Conservation (phyloP, 2,797 vertebrate genomes). For the Chloroceryle inda region DNA sequence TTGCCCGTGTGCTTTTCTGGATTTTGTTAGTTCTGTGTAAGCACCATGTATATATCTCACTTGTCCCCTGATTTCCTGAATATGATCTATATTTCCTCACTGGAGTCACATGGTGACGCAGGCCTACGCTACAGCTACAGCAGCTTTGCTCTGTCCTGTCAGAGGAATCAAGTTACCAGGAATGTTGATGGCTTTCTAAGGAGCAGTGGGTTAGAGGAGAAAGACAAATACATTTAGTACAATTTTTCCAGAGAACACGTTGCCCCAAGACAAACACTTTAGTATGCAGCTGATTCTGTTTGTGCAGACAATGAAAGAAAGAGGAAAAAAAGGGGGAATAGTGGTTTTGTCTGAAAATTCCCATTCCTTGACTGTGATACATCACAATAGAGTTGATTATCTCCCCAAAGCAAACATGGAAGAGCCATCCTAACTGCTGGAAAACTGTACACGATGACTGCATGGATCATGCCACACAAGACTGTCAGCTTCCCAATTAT, state of each 20-base stretch:
- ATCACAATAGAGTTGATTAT: not conserved
- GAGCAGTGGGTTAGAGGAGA: not conserved
- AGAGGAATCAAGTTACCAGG: conserved; percentile 72
- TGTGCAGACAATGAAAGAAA: not conserved
- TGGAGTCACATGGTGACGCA: conserved; percentile 32
- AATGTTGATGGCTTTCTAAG: conserved; percentile 10
- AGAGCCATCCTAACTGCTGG: not conserved
- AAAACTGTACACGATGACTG: not conserved
- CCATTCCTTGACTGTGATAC: not conserved
- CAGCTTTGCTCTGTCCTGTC: conserved; percentile 38
- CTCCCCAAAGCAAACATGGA: not conserved
- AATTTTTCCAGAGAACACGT: not conserved
- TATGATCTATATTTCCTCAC: conserved; percentile 31
- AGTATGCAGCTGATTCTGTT: not conserved
- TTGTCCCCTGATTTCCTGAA: conserved; percentile 61
- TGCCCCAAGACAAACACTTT: not conserved
- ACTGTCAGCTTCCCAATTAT: not conserved
- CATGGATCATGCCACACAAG: not conserved
- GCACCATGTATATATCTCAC: not conserved
- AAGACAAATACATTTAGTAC: conserved; percentile 32
- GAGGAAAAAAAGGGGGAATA: too few species aligned
- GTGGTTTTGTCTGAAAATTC: not conserved
- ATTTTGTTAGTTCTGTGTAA: not conserved
- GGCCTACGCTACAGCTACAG: not conserved
- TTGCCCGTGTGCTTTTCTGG: not conserved